phyloP scores from a whole-genome alignment of 2,888 invertebrate genomes.

The Sphecodes monilicornis region DNA sequence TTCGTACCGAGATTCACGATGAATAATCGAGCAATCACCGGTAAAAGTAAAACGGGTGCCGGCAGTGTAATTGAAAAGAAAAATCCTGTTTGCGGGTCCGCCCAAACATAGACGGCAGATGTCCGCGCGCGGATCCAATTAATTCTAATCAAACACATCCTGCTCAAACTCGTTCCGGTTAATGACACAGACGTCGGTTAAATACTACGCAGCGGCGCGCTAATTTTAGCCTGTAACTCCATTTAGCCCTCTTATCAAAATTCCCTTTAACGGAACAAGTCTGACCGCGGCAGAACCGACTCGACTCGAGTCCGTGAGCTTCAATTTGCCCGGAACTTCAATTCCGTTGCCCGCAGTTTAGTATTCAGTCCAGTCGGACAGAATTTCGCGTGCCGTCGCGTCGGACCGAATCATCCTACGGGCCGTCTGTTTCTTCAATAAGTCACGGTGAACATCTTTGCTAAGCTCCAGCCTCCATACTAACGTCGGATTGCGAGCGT shows the following conservation, averaged over 20 bases:
- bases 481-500: not conserved
- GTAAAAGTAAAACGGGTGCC: not conserved
- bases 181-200: not conserved
- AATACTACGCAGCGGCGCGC: conserved; percentile 1
- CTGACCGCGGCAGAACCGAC: not conserved
- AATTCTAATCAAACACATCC: conserved; percentile 22
- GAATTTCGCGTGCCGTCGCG: conserved; percentile 11
- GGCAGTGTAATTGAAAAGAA: conserved; percentile 1
- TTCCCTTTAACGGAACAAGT: conserved; percentile 9
- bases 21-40: not conserved
- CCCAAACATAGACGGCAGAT: conserved; percentile 3
- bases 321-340: conserved; percentile 41
- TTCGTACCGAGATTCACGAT: not conserved
- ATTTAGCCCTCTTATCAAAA: conserved; percentile 40
- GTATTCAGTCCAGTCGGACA: conserved; percentile 18
- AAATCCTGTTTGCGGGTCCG: not conserved
- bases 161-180: conserved; percentile 2
- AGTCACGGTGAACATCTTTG: not conserved
- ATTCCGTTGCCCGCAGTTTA: conserved; percentile 10
- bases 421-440: conserved; percentile 8
- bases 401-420: not conserved
- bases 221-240: conserved; percentile 27
- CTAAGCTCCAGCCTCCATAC: not conserved
- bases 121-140: conserved; percentile 17
- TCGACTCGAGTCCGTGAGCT: not conserved